Evolutionary conservation across 2,888 invertebrate genomes (phyloP).

Genomic region (Tenthredo mesomela): DNA sequence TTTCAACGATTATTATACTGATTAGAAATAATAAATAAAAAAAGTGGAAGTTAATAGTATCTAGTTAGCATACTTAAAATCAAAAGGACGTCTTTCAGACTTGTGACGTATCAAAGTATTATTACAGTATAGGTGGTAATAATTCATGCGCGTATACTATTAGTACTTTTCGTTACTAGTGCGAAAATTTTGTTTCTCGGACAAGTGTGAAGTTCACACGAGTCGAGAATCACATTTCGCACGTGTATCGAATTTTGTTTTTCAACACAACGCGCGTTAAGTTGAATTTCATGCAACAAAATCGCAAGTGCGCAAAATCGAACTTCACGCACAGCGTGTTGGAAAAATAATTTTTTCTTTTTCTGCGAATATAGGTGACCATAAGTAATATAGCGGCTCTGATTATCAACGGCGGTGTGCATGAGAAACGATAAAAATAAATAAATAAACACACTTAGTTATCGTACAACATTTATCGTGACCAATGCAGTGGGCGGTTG

Average conservation of each 20-base stretch:
- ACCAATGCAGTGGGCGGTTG: slow-evolving; percentile 59
- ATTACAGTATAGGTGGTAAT: not conserved
- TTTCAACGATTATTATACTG: not conserved
- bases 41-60: not conserved
- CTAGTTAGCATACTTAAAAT: too few species aligned
- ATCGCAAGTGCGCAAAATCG: too few species aligned
- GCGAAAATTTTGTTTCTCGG: too few species aligned
- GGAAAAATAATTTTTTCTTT: not conserved
- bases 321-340: too few species aligned
- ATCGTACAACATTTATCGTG: slow-evolving; percentile 63
- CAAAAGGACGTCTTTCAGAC: too few species aligned
- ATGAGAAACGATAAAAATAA: slow-evolving; percentile 35
- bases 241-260: too few species aligned
- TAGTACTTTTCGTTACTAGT: too few species aligned
- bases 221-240: too few species aligned
- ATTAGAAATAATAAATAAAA: not conserved
- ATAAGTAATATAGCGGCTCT: not conserved
- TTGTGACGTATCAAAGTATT: not conserved
- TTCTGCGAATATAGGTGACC: not conserved
- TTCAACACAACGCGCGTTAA: too few species aligned
- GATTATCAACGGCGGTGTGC: slow-evolving; percentile 8
- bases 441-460: slow-evolving; percentile 57
- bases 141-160: not conserved
- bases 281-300: too few species aligned
- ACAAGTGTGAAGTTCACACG: too few species aligned